phyloP scores from a whole-genome alignment of 2,888 invertebrate genomes.

The Muschampia plurimacula region DNA sequence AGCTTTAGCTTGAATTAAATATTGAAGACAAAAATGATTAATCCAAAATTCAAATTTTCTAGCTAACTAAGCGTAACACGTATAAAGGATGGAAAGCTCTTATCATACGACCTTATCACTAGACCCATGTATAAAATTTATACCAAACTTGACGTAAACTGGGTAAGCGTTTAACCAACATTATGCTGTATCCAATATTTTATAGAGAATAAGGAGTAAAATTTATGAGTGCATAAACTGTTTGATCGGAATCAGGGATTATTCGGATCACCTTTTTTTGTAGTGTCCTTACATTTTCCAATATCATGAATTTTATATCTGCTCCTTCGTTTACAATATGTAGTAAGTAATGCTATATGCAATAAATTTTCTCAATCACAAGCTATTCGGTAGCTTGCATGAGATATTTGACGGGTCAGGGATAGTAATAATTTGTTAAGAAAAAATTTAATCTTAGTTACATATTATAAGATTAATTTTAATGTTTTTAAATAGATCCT shows the following conservation, averaged over 20 bases:
- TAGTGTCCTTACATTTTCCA: conserved; percentile 24
- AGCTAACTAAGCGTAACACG: neutral
- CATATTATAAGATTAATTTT: no score
- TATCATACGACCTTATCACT: neutral
- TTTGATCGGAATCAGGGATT: conserved; percentile 23
- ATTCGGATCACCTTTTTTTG: conserved; percentile 28
- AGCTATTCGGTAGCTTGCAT: no score
- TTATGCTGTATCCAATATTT: conserved; percentile 28
- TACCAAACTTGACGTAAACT: conserved; percentile 23
- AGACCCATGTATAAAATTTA: conserved; percentile 10
- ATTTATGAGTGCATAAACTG: conserved; percentile 30
- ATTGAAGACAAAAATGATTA: neutral
- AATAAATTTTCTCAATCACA: no score
- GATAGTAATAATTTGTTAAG: no score
- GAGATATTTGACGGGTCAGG: no score
- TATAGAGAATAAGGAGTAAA: conserved; percentile 24
- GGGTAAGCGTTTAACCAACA: conserved; percentile 31
- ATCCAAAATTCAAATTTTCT: neutral
- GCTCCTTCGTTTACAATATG: neutral
- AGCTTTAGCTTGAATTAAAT: neutral
- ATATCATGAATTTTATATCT: conserved; percentile 25
- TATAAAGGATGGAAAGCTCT: neutral
- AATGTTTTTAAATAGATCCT: no score
- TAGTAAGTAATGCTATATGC: neutral
- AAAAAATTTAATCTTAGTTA: no score